Percentiles rank a stretch among this genome's conserved stretches.
phyloP scores from a whole-genome alignment of 2,797 vertebrate genomes.

The Tangara arthus region DNA sequence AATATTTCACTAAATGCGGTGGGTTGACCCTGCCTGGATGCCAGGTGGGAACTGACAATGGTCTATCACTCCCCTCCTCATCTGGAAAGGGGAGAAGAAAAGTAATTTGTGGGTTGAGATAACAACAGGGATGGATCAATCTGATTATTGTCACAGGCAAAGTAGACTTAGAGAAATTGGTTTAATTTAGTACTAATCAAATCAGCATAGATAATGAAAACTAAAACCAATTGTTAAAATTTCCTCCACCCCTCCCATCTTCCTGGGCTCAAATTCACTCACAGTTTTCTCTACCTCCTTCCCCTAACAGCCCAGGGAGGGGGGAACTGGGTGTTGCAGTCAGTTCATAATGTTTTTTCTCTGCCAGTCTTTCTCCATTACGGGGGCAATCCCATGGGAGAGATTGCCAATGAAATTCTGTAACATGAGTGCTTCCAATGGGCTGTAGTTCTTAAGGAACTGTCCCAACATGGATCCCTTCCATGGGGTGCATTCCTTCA shows the following conservation, averaged over 20 bases:
- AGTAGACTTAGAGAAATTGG: background rate
- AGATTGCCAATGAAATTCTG: background rate
- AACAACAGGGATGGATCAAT: background rate
- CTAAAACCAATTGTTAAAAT: background rate
- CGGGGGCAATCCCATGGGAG: accelerated
- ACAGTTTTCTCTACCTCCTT: background rate
- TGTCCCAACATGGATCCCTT: accelerated
- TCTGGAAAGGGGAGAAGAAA: background rate
- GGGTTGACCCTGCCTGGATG: background rate
- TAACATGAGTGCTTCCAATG: accelerated
- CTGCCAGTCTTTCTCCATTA: background rate
- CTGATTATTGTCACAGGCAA: background rate
- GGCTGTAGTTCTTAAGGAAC: background rate
- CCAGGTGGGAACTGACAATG: accelerated
- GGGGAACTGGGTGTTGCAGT: background rate
- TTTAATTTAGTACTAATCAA: background rate
- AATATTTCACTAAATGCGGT: background rate
- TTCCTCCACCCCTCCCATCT: background rate
- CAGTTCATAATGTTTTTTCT: background rate
- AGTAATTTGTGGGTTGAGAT: background rate
- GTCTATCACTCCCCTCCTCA: background rate
- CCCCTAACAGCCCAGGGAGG: accelerated
- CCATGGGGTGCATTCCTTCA: no score
- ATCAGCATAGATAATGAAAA: background rate
- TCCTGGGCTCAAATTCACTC: background rate